These are phyloP conservation scores for Burhinus bistriatus DNA, from an alignment of 2,113 vertebrate species.

Conservation along the genomic window DNA sequence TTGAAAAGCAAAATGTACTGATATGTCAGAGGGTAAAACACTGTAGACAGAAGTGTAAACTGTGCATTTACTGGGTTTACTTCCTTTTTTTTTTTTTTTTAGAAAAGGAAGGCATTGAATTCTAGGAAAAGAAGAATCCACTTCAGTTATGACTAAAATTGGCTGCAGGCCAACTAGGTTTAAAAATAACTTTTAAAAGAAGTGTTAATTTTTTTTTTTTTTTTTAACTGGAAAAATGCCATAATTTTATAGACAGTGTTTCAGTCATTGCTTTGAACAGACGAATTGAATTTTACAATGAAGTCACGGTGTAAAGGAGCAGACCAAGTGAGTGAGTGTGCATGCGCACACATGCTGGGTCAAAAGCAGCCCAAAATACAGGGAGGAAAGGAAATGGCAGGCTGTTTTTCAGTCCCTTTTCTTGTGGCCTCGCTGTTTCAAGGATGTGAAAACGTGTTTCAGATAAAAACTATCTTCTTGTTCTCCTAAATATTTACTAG, in stretches of 20 bases:
- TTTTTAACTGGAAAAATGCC: constrained; percentile 32
- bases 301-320: neutral
- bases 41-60: neutral
- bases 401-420: neutral
- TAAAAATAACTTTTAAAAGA: constrained; percentile 56
- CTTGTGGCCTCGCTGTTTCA: neutral
- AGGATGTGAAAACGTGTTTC: neutral
- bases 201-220: neutral
- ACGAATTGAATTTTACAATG: constrained; percentile 13
- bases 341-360: neutral
- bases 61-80: neutral
- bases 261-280: constrained; percentile 33
- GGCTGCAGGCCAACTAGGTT: neutral
- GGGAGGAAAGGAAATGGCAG: neutral
- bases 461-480: neutral
- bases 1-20: neutral
- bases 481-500: neutral
- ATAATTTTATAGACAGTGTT: constrained; percentile 19
- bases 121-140: constrained; percentile 6
- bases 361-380: neutral
- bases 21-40: neutral
- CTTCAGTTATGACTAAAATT: neutral
- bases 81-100: neutral
- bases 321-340: neutral
- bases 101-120: neutral